phyloP scores from a whole-genome alignment of 1,140 invertebrate genomes.

The Drosophila obscura region DNA sequence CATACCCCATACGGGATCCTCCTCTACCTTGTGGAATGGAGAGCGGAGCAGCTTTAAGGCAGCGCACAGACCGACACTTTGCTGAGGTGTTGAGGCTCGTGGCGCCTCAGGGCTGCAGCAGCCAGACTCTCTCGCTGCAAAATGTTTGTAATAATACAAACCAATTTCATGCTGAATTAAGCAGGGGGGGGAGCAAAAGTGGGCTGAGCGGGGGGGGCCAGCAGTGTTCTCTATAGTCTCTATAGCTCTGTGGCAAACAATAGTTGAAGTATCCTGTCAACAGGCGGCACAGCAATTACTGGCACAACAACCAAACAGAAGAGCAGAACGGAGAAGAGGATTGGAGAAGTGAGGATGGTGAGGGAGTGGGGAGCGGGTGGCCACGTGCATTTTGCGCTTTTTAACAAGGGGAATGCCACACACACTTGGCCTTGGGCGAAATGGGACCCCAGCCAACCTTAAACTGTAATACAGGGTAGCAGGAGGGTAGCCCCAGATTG shows the following conservation, averaged over 20 bases:
- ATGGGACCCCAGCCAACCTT: conserved; percentile 17
- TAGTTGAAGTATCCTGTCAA: conserved; percentile 82
- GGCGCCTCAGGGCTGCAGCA: no score
- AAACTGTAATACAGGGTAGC: conserved; percentile 14
- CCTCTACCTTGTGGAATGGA: neutral
- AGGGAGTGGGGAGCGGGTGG: conserved; percentile 9
- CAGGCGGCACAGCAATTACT: conserved; percentile 68
- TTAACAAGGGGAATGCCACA: conserved; percentile 57
- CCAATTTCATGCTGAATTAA: conserved; percentile 82
- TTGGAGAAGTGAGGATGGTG: no score
- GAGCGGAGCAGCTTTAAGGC: conserved; percentile 27
- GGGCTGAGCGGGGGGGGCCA: neutral
- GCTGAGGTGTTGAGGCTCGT: conserved; percentile 53
- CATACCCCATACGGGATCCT: conserved; percentile 4
- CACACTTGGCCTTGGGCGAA: conserved; percentile 77
- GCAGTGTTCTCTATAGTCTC: no score
- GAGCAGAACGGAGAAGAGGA: neutral
- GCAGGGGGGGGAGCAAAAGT: conserved; percentile 25
- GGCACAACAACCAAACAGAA: conserved; percentile 36
- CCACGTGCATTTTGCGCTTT: conserved; percentile 79
- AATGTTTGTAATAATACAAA: conserved; percentile 74
- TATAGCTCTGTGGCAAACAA: conserved; percentile 50
- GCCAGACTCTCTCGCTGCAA: conserved; percentile 51
- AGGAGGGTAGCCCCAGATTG: neutral
- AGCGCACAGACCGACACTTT: conserved; percentile 26